Evolutionary conservation across 2,113 vertebrate genomes (phyloP), one percentile per base, ranked within the genome.

Genomic region (Malaclemys terrapin): DNA sequence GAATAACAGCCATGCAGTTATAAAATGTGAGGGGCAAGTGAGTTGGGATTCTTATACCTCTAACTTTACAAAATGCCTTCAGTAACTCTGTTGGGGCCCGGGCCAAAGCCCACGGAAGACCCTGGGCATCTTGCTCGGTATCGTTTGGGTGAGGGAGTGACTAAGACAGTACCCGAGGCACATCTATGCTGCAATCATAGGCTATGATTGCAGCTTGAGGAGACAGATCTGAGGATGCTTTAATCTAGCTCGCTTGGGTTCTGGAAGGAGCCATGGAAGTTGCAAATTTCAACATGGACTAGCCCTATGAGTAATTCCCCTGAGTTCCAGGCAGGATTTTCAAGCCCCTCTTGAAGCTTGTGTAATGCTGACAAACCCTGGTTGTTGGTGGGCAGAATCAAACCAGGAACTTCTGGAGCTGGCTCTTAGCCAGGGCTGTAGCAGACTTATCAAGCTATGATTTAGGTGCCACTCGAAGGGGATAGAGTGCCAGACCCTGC

Each of bases 81-180:
- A 27, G 10, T 16, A 57, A 29, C 42, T 76, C 10, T 78, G 4
- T 52, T 81, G 29, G 35, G 87, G 54, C 42, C 80, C 29, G 54
- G 56, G 49, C 27, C 14, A 78, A 84, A 79, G 16, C 42, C 53
- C 25, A 49, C 10, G 29, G 75, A 82, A 29, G 5, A 65, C 35
- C 5, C 25, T 38, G 80, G 5, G 35, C 27, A 10, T 80, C 57
- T 65, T 54, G 27, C 45, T 9, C 19, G 27, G 24, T 14, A 45
- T 13, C 13, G n/a, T 24, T 52, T 45, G 56, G 45, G 10, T 7
- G 5, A 79, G 13, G 38, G 47, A 45, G 3, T 0, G 1, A 24
- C 31, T 19, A 8, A 5, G 69, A 29, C 8, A 22, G 4, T 27
- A 35, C 78, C 88, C 19, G 42, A 1, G 22, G 27, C 1, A 5